Percentiles rank a stretch among this genome's conserved stretches.
Evolutionary conservation across 2,797 vertebrate genomes (phyloP).

Genomic region (Leptodactylus fallax): DNA sequence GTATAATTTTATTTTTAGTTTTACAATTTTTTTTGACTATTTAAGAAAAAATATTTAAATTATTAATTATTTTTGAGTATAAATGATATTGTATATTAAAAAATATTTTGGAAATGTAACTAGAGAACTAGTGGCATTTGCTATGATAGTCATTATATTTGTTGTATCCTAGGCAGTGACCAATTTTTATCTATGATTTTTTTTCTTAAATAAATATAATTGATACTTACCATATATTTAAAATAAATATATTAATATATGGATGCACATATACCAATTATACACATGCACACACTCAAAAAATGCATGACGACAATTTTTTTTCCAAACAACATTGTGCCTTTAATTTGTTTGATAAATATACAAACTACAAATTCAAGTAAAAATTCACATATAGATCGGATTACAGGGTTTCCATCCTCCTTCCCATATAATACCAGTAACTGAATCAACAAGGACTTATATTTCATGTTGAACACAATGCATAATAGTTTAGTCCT

Average conservation of each 20-base stretch:
- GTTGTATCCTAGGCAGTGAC: too few species aligned
- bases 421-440: conserved; percentile 35
- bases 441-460: not conserved
- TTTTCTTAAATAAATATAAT: too few species aligned
- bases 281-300: not conserved
- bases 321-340: conserved; percentile 47
- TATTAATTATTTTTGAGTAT: too few species aligned
- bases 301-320: conserved; percentile 25
- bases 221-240: not conserved
- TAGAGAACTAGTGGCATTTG: too few species aligned
- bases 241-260: not conserved
- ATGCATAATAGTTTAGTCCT: not conserved
- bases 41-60: too few species aligned
- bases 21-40: too few species aligned
- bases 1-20: too few species aligned
- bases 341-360: conserved; percentile 27
- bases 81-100: too few species aligned
- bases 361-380: conserved; percentile 40
- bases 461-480: conserved; percentile 15
- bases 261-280: not conserved
- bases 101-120: too few species aligned
- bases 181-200: too few species aligned
- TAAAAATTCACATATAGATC: conserved; percentile 46
- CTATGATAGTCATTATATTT: too few species aligned
- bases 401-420: conserved; percentile 40